phyloP scores from a whole-genome alignment of 1,140 invertebrate genomes.

The Leptinotarsa defecta region DNA sequence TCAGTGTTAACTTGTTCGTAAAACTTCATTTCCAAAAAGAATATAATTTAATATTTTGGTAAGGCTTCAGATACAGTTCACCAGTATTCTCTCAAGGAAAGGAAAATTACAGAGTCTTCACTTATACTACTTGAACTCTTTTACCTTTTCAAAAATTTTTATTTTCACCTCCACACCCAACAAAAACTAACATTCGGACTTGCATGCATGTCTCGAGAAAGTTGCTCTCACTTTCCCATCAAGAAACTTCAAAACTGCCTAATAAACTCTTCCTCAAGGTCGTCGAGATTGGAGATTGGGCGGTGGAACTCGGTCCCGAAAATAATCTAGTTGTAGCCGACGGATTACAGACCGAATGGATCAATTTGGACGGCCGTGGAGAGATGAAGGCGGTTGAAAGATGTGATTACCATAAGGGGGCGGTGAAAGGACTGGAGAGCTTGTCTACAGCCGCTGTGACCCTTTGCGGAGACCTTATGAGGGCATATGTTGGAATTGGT shows the following conservation, averaged over 20 bases:
- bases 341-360: constrained; percentile 38
- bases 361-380: constrained; percentile 24
- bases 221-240: too few species aligned
- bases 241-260: background rate
- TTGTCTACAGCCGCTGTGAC: constrained; percentile 54
- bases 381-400: constrained; percentile 23
- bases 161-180: background rate
- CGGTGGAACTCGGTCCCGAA: constrained; percentile 33
- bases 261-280: constrained; percentile 21
- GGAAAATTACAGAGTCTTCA: too few species aligned
- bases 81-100: too few species aligned
- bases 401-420: constrained; percentile 45
- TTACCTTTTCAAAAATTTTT: too few species aligned
- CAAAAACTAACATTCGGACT: too few species aligned
- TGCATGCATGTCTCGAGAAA: too few species aligned
- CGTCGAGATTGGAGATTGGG: constrained; percentile 39
- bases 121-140: too few species aligned
- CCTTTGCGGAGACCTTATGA: constrained; percentile 55
- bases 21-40: too few species aligned
- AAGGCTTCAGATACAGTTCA: too few species aligned
- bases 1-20: too few species aligned
- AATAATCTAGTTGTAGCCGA: constrained; percentile 38
- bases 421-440: constrained; percentile 39
- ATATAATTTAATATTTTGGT: too few species aligned
- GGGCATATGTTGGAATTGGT: constrained; percentile 54